phyloP scores from a whole-genome alignment of 2,797 vertebrate species.

The Astyanax mexicanus region DNA sequence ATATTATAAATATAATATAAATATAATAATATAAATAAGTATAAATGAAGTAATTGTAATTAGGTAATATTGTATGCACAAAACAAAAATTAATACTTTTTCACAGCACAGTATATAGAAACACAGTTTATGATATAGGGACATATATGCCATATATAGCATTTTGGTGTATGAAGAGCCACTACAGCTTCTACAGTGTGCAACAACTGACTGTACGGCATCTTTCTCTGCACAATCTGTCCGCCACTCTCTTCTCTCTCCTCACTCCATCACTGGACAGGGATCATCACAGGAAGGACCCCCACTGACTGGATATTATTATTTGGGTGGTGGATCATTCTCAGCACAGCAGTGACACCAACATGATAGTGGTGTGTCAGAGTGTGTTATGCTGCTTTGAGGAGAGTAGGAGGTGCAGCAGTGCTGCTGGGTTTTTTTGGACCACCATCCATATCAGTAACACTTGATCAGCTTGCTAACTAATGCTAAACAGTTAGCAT shows the following conservation, averaged over 20 bases:
- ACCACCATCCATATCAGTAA: background rate
- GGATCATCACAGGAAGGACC: background rate
- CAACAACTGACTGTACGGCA: background rate
- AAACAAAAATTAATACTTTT: too few relatives aligned
- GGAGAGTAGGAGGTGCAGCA: background rate
- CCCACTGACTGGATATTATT: background rate
- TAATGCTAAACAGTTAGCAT: background rate
- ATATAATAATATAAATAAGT: too few relatives aligned
- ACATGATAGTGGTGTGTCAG: background rate
- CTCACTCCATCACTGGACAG: background rate
- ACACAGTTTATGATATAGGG: too few relatives aligned
- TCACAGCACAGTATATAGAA: too few relatives aligned
- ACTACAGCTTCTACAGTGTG: background rate
- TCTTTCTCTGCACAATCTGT: background rate
- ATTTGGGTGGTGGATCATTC: background rate
- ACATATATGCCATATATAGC: too few relatives aligned
- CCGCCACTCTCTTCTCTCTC: background rate
- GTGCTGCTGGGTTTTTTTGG: background rate
- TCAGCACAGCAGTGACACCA: background rate
- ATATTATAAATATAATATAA: too few relatives aligned
- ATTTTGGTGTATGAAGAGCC: too few relatives aligned
- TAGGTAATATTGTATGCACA: too few relatives aligned
- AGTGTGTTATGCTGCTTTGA: background rate
- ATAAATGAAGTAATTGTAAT: too few relatives aligned
- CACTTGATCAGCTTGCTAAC: background rate